phyloP scores from a whole-genome alignment of 2,113 vertebrate species.

The Periophthalmodon schlosseri region DNA sequence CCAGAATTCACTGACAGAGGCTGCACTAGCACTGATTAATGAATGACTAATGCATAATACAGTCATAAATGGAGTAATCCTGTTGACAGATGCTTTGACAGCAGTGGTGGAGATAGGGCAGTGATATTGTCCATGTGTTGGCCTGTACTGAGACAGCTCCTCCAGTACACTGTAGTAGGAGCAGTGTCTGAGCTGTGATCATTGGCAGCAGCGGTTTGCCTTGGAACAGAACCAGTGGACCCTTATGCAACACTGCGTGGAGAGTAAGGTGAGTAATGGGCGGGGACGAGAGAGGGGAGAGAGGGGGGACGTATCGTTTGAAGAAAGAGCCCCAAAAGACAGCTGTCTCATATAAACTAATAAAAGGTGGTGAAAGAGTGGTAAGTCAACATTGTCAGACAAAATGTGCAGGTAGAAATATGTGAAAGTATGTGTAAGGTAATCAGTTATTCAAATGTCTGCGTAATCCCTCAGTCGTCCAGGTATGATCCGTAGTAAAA shows the following conservation, averaged over 20 bases:
- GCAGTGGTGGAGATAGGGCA: slow-evolving; percentile 4
- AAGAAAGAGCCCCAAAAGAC: slow-evolving; percentile 15
- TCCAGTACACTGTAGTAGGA: slow-evolving; percentile 9
- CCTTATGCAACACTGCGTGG: slow-evolving; percentile 50
- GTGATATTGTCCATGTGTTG: not conserved
- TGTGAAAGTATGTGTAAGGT: not conserved
- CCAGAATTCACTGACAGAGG: too few relatives aligned
- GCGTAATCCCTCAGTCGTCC: too few relatives aligned
- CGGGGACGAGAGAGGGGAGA: slow-evolving; percentile 7
- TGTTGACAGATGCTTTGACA: too few relatives aligned
- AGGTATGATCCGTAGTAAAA: too few relatives aligned
- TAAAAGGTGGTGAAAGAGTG: slow-evolving; percentile 42
- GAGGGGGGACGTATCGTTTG: not conserved
- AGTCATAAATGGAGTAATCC: too few relatives aligned
- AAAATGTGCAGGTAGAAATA: slow-evolving; percentile 5
- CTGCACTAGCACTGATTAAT: too few relatives aligned
- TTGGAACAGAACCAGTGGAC: slow-evolving; percentile 56
- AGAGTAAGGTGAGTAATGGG: slow-evolving; percentile 37
- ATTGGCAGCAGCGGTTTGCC: slow-evolving; percentile 50
- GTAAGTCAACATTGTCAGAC: slow-evolving; percentile 12
- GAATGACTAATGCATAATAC: too few relatives aligned
- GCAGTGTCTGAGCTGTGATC: slow-evolving; percentile 46
- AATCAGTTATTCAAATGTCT: not conserved
- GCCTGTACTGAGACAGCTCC: slow-evolving; percentile 17
- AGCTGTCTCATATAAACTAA: slow-evolving; percentile 13